phyloP scores from a whole-genome alignment of 2,113 vertebrate species.

The Pampusana beccarii region DNA sequence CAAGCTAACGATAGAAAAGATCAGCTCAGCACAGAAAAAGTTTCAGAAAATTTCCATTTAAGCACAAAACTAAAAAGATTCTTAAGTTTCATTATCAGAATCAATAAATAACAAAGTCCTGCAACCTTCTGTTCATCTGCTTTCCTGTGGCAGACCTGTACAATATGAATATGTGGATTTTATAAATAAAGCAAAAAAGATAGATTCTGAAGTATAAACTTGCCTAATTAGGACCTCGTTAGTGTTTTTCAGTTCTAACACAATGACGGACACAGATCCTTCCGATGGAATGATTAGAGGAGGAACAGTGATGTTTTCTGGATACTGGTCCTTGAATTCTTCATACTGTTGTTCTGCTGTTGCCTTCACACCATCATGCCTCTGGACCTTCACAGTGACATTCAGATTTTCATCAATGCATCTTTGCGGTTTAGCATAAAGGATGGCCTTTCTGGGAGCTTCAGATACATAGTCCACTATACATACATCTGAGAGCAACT shows the following conservation, averaged over 20 bases:
- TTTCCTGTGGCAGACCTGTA: background rate
- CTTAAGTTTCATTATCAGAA: background rate
- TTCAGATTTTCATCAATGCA: constrained; percentile 69
- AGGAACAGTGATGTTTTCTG: constrained; percentile 71
- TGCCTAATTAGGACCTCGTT: constrained; percentile 87
- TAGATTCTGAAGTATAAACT: constrained; percentile 35
- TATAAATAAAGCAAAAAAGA: background rate
- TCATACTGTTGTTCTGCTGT: constrained; percentile 58
- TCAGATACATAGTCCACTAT: constrained; percentile 81
- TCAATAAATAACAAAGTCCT: background rate
- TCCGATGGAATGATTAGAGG: constrained; percentile 78
- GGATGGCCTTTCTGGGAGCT: constrained; percentile 85
- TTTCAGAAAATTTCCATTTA: background rate
- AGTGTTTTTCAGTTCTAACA: constrained; percentile 83
- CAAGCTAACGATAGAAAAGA: background rate
- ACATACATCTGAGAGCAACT: constrained; percentile 83
- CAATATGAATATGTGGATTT: background rate
- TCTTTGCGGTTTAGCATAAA: constrained; percentile 79
- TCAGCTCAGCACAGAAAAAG: background rate
- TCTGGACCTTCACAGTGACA: constrained; percentile 20
- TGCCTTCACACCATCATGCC: constrained; percentile 24
- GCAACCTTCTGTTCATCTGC: background rate
- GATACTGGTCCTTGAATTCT: constrained; percentile 33
- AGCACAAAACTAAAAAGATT: background rate
- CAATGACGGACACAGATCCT: constrained; percentile 85